Percentiles rank a stretch among this genome's conserved stretches.
Conservation (phyloP, 2,113 vertebrate species). For the Tetrao urogallus region DNA sequence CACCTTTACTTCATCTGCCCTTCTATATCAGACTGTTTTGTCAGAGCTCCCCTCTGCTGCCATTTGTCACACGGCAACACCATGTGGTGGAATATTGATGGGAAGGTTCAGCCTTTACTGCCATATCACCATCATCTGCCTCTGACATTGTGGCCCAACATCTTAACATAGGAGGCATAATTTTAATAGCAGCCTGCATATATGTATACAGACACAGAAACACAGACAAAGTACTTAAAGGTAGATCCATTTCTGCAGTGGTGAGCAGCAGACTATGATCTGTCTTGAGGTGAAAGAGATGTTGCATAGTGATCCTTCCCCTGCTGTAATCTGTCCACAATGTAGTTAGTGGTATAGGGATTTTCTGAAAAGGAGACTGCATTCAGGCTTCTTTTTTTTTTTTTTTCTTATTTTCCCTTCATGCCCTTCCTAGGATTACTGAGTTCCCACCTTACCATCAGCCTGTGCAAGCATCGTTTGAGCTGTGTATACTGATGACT, state of each 20-base stretch:
- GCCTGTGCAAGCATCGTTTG: neutral
- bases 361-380: neutral
- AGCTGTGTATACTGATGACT: neutral
- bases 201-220: neutral
- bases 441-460: neutral
- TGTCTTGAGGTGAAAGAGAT: neutral
- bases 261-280: neutral
- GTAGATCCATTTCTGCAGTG: neutral
- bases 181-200: neutral
- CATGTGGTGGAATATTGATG: too few relatives aligned
- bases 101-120: too few relatives aligned
- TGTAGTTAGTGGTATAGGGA: neutral
- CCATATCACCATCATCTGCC: too few relatives aligned
- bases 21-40: too few relatives aligned
- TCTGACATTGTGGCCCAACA: neutral
- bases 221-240: neutral
- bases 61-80: too few relatives aligned
- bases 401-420: neutral
- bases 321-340: neutral
- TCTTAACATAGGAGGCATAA: neutral
- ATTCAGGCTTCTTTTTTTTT: neutral
- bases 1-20: too few relatives aligned
- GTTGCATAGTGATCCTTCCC: neutral
- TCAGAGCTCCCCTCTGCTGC: too few relatives aligned
- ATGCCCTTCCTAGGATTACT: neutral